A percentile compares a stretch with the other conserved stretches of the same genome.
Conservation (phyloP, 2,888 invertebrate species). For the Campoletis raptor region DNA sequence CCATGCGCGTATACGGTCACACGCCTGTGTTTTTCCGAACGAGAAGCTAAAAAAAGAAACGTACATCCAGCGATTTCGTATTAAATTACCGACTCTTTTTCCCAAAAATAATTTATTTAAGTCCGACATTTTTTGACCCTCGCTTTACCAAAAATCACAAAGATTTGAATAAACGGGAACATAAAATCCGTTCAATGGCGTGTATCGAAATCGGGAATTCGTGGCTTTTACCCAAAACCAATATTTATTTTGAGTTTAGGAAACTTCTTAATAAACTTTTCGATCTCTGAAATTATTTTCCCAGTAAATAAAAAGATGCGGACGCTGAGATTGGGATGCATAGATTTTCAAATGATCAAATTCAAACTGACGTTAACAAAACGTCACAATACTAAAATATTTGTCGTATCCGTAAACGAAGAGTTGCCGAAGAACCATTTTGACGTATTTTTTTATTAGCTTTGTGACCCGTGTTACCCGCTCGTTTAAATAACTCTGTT, state of each 20-base stretch:
- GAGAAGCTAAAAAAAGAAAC: slow-evolving; percentile 32
- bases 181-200: neutral
- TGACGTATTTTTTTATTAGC: neutral
- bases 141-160: neutral
- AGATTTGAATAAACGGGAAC: neutral
- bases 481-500: slow-evolving; percentile 2
- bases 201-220: neutral
- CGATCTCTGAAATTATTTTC: neutral
- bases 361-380: neutral
- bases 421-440: neutral
- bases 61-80: slow-evolving; percentile 17
- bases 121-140: neutral
- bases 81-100: slow-evolving; percentile 47
- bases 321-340: no score
- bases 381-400: neutral
- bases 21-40: slow-evolving; percentile 37
- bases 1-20: slow-evolving; percentile 65
- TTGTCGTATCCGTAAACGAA: neutral
- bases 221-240: neutral
- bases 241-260: neutral
- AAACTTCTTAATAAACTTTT: neutral
- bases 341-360: no score
- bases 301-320: neutral
- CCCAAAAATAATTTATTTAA: neutral
- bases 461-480: slow-evolving; percentile 5